Evolutionary conservation across 2,113 vertebrate genomes (phyloP).

Genomic region (Natator depressus): DNA sequence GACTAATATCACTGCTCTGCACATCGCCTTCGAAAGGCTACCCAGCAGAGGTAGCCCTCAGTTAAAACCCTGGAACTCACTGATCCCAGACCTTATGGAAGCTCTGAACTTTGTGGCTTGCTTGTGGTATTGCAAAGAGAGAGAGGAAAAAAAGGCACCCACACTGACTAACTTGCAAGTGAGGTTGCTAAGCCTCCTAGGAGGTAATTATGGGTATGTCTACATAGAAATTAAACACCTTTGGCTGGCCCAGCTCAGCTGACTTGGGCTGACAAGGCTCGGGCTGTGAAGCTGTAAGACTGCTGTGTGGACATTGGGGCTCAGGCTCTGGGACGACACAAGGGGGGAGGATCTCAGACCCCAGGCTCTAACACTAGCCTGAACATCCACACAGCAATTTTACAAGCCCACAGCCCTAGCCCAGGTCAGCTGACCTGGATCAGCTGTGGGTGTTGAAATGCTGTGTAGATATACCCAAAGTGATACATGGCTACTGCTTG

Average conservation of each 20-base stretch:
- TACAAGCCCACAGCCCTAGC: neutral
- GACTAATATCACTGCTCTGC: neutral
- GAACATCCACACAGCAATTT: neutral
- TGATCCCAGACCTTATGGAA: neutral
- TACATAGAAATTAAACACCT: neutral
- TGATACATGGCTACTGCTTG: conserved; percentile 37
- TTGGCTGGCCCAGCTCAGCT: neutral
- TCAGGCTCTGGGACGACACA: neutral
- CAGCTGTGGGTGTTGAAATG: neutral
- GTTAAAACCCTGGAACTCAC: neutral
- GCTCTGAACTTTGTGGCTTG: neutral
- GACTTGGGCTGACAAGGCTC: neutral
- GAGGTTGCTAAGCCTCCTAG: conserved; percentile 45
- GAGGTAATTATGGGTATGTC: neutral
- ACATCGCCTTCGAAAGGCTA: neutral
- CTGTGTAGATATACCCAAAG: neutral
- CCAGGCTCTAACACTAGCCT: neutral
- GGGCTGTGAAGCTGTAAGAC: neutral
- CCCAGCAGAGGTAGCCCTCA: neutral
- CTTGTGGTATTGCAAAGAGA: neutral
- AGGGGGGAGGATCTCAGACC: neutral
- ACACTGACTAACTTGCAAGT: conserved; percentile 20
- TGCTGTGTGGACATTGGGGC: too few species aligned
- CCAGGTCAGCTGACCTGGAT: neutral
- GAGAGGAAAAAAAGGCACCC: neutral